Evolutionary conservation across 2,797 vertebrate species (phyloP).

Genomic region (Enoplosus armatus): DNA sequence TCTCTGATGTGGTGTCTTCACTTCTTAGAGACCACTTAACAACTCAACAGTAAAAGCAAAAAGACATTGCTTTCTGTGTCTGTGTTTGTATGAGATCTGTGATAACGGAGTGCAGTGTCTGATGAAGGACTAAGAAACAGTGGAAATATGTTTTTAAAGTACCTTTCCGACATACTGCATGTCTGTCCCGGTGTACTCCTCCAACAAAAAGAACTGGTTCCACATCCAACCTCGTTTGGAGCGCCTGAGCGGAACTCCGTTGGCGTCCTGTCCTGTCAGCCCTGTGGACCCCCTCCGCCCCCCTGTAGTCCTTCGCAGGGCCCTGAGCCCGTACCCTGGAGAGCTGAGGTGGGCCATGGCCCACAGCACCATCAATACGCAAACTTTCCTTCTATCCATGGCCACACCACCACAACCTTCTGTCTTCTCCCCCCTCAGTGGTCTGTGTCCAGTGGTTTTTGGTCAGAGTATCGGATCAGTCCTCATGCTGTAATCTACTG

Average conservation of each 20-base stretch:
- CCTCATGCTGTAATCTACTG: slow-evolving; percentile 71
- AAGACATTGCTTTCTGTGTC: not conserved
- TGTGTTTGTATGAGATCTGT: not conserved
- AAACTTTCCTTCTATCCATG: slow-evolving; percentile 74
- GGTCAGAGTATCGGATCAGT: slow-evolving; percentile 70
- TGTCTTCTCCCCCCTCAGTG: slow-evolving; percentile 42
- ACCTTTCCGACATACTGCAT: slow-evolving; percentile 97
- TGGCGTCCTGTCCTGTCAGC: slow-evolving; percentile 82
- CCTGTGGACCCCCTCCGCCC: slow-evolving; percentile 61
- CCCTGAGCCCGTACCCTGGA: slow-evolving; percentile 55
- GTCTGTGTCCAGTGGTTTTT: slow-evolving; percentile 46
- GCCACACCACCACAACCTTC: slow-evolving; percentile 37
- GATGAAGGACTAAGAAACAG: not conserved
- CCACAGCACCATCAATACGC: slow-evolving; percentile 74
- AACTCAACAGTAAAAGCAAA: not conserved
- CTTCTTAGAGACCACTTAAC: slow-evolving; percentile 28
- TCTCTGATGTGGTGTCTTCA: too few species aligned
- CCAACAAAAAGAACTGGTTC: slow-evolving; percentile 98
- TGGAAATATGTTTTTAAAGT: slow-evolving; percentile 4
- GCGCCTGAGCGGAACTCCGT: slow-evolving; percentile 86
- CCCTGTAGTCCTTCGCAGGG: slow-evolving; percentile 90
- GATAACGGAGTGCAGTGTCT: not conserved
- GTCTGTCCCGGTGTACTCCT: slow-evolving; percentile 94
- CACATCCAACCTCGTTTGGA: slow-evolving; percentile 98
- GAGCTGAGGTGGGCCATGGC: slow-evolving; percentile 66